Conservation (phyloP, 2,797 vertebrate genomes). For the Hoplostethus atlanticus region DNA sequence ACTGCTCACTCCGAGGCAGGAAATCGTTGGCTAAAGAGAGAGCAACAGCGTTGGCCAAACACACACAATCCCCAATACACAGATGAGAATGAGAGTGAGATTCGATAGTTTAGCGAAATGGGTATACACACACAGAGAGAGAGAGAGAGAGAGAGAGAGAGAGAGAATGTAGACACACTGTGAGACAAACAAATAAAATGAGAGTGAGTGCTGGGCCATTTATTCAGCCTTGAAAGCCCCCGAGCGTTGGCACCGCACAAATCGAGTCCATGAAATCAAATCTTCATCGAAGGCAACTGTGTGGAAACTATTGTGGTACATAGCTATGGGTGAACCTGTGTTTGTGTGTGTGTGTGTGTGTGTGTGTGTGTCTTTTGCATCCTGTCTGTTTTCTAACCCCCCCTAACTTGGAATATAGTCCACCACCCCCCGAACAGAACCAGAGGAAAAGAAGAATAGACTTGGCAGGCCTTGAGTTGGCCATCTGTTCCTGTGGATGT, state of each 20-base stretch:
- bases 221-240: conserved; percentile 53
- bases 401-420: conserved; percentile 31
- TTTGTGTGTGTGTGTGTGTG: conserved; percentile 12
- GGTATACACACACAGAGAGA: conserved; percentile 7
- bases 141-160: not conserved
- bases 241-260: conserved; percentile 41
- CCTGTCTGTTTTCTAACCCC: conserved; percentile 20
- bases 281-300: conserved; percentile 51
- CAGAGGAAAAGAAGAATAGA: conserved; percentile 60
- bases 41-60: conserved; percentile 2
- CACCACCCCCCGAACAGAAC: conserved; percentile 39
- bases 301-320: conserved; percentile 42
- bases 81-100: conserved; percentile 45
- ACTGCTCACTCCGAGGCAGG: conserved; percentile 45
- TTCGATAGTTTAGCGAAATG: conserved; percentile 49
- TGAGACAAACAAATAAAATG: conserved; percentile 58
- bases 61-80: conserved; percentile 36
- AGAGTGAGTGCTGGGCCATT: conserved; percentile 52
- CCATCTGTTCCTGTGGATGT: conserved; percentile 79
- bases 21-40: conserved; percentile 44
- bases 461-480: conserved; percentile 67
- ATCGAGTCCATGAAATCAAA: conserved; percentile 64
- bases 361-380: not conserved
- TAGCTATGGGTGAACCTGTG: conserved; percentile 24
- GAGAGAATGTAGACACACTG: conserved; percentile 31